Evolutionary conservation across 2,888 invertebrate genomes (phyloP).

Genomic region (Troides oblongomaculatus): DNA sequence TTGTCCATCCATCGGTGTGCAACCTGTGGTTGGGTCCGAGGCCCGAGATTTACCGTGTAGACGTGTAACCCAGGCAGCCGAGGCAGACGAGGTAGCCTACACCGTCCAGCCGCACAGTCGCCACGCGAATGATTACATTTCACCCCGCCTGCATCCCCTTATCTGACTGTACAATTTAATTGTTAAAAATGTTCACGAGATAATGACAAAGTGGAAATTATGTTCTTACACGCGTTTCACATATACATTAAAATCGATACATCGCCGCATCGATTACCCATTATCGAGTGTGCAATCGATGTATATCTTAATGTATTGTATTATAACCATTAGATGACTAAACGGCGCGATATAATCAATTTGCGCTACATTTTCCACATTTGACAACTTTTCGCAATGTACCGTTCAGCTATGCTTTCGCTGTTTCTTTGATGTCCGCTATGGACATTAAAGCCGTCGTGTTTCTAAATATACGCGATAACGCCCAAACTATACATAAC

Average conservation of each 20-base stretch:
- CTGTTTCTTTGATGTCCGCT: conserved; percentile 1
- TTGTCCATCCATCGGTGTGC: conserved; percentile 64
- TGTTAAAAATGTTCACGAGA: conserved; percentile 20
- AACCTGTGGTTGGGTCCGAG: conserved; percentile 52
- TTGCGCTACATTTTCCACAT: not conserved
- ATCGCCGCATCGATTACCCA: conserved; percentile 7
- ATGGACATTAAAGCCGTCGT: too few species aligned
- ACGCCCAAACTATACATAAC: too few species aligned
- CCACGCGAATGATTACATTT: not conserved
- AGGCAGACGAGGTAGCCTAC: conserved; percentile 50
- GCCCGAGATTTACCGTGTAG: conserved; percentile 55
- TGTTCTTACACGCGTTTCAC: conserved; percentile 27
- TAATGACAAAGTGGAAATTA: conserved; percentile 14
- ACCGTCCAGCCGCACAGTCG: not conserved
- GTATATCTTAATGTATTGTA: conserved; percentile 17
- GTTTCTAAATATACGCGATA: too few species aligned
- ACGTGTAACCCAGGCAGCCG: conserved; percentile 39
- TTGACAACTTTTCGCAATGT: not conserved
- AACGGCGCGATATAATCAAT: conserved; percentile 1
- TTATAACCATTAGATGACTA: conserved; percentile 19
- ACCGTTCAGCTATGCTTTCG: not conserved
- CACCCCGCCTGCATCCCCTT: not conserved
- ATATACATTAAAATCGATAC: conserved; percentile 26
- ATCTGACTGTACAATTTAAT: conserved; percentile 21
- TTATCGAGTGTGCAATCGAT: conserved; percentile 18